These are phyloP conservation scores for Andrena fulva DNA, from an alignment of 2,888 invertebrate genomes.

Conservation along the genomic window DNA sequence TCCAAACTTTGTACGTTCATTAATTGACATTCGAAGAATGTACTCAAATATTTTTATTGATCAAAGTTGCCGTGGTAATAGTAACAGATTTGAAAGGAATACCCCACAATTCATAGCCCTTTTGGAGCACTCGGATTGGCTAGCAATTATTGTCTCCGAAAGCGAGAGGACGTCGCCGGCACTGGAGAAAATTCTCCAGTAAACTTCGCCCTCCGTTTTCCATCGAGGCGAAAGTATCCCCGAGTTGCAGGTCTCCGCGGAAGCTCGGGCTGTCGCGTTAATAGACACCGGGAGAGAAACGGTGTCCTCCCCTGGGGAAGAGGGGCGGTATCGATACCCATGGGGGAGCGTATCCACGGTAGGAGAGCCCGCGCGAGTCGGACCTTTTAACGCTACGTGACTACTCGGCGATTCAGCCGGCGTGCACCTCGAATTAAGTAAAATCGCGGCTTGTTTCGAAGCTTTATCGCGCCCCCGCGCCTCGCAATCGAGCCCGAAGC, in stretches of 20 bases:
- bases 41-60: too few species aligned
- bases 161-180: neutral
- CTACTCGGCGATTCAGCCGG: constrained; percentile 11
- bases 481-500: neutral
- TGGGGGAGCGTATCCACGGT: constrained; percentile 1
- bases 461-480: neutral
- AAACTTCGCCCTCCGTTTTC: neutral
- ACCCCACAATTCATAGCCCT: neutral
- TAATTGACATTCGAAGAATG: too few species aligned
- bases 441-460: constrained; percentile 17
- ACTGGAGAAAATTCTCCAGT: neutral
- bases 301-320: neutral
- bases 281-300: constrained; percentile 33
- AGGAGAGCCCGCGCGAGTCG: neutral
- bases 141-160: neutral
- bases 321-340: constrained; percentile 19
- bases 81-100: neutral
- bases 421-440: constrained; percentile 15
- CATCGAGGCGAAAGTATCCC: neutral
- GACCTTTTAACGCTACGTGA: constrained; percentile 24
- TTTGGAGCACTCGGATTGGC: neutral
- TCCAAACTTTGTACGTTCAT: too few species aligned
- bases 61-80: too few species aligned
- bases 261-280: constrained; percentile 19
- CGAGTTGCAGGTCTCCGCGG: neutral